phyloP scores from a whole-genome alignment of 1,140 invertebrate species.

The Pseudoatta argentina region DNA sequence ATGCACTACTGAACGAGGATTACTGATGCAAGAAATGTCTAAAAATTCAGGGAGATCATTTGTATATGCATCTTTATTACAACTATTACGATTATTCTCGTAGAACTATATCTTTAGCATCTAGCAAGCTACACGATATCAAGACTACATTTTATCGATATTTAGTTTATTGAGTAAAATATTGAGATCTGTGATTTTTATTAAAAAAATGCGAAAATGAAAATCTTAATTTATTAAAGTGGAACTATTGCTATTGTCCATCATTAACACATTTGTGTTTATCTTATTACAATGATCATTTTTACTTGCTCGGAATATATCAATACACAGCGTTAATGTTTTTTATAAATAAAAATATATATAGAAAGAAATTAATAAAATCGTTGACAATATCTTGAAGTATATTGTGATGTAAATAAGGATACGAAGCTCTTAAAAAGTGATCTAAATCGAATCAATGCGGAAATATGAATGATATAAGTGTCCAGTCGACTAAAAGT shows the following conservation, averaged over 20 bases:
- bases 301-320: background rate
- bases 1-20: background rate
- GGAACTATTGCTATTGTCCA: background rate
- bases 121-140: background rate
- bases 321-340: background rate
- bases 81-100: background rate
- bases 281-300: background rate
- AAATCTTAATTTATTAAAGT: slow-evolving; percentile 9
- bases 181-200: background rate
- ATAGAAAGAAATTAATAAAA: background rate
- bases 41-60: slow-evolving; percentile 12
- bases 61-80: slow-evolving; percentile 23
- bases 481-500: too few species aligned
- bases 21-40: background rate
- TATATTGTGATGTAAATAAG: background rate
- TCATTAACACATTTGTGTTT: slow-evolving; percentile 22
- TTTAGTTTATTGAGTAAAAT: background rate
- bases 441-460: background rate
- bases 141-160: background rate
- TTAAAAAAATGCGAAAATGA: slow-evolving; percentile 3
- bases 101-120: background rate
- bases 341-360: background rate
- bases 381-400: background rate
- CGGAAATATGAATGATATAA: background rate
- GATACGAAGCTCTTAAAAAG: background rate